phyloP scores from a whole-genome alignment of 2,797 vertebrate genomes.

The Oophaga sylvatica region DNA sequence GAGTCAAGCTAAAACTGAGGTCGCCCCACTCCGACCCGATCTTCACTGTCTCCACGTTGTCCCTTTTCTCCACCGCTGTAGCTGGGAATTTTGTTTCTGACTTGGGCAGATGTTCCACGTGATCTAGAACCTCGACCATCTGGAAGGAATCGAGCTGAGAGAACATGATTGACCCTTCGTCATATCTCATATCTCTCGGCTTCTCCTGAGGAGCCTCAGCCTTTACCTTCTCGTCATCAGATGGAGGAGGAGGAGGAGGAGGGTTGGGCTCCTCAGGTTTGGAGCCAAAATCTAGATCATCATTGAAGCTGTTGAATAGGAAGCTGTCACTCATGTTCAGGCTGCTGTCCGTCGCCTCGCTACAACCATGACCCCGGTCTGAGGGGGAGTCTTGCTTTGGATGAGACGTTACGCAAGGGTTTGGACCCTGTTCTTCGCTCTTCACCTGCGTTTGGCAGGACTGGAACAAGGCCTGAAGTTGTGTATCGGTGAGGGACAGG shows the following conservation, averaged over 20 bases:
- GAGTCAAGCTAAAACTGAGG: slow-evolving; percentile 79
- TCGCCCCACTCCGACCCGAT: slow-evolving; percentile 65
- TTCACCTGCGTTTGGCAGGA: slow-evolving; percentile 81
- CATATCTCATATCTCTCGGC: slow-evolving; percentile 67
- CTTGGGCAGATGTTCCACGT: slow-evolving; percentile 40
- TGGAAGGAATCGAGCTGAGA: slow-evolving; percentile 84
- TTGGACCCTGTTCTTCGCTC: slow-evolving; percentile 56
- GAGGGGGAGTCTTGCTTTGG: not conserved
- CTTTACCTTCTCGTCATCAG: slow-evolving; percentile 56
- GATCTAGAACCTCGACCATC: slow-evolving; percentile 76
- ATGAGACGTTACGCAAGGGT: slow-evolving; percentile 52
- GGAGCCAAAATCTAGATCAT: slow-evolving; percentile 65
- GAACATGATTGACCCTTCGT: slow-evolving; percentile 79
- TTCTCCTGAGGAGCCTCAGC: slow-evolving; percentile 41
- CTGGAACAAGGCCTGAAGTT: slow-evolving; percentile 86
- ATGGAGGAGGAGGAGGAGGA: slow-evolving; percentile 72
- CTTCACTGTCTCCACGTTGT: slow-evolving; percentile 19
- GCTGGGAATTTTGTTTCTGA: not conserved
- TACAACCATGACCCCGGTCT: slow-evolving; percentile 58
- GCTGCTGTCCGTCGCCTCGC: slow-evolving; percentile 70
- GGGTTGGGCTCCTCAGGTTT: not conserved
- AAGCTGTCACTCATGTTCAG: slow-evolving; percentile 88
- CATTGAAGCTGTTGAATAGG: slow-evolving; percentile 89
- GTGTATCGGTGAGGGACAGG: slow-evolving; percentile 88
- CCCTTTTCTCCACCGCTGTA: not conserved